These are phyloP conservation scores for Eilema caniola DNA, from an alignment of 2,888 invertebrate genomes.

Conservation along the genomic window DNA sequence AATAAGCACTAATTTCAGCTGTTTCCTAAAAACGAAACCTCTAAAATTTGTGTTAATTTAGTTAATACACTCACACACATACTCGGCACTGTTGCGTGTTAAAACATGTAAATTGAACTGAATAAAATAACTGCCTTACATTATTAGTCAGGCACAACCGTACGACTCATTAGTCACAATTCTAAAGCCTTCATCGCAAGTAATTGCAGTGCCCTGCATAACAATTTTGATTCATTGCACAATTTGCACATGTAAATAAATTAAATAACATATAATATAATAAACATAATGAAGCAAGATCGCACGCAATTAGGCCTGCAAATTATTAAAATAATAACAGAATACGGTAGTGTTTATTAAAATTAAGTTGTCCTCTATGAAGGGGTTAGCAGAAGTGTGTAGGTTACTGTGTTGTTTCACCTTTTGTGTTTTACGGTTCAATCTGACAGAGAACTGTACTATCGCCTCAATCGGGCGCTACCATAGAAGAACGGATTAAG, in stretches of 20 bases:
- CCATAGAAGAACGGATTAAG: too few species aligned
- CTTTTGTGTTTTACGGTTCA: too few species aligned
- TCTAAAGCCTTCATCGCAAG: background rate
- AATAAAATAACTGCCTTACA: background rate
- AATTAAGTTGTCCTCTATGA: slow-evolving; percentile 39
- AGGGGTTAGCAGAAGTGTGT: slow-evolving; percentile 16
- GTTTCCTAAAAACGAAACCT: background rate
- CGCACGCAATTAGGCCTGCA: slow-evolving; percentile 59
- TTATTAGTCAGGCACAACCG: background rate
- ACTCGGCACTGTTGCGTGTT: background rate
- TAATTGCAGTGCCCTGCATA: background rate
- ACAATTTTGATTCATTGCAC: slow-evolving; percentile 12
- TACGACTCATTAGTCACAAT: background rate
- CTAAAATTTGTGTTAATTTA: background rate
- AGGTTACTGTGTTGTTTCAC: background rate
- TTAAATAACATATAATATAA: slow-evolving; percentile 4
- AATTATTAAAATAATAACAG: slow-evolving; percentile 57
- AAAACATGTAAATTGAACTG: background rate
- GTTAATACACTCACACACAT: background rate
- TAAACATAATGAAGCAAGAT: slow-evolving; percentile 31
- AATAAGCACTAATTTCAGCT: too few species aligned
- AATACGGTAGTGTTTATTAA: slow-evolving; percentile 46
- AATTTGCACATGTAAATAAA: slow-evolving; percentile 14
- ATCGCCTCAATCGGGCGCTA: too few species aligned
- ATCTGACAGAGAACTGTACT: too few species aligned